These are phyloP conservation scores for Nasonia oneida DNA, from an alignment of 2,888 invertebrate genomes.

Conservation along the genomic window DNA sequence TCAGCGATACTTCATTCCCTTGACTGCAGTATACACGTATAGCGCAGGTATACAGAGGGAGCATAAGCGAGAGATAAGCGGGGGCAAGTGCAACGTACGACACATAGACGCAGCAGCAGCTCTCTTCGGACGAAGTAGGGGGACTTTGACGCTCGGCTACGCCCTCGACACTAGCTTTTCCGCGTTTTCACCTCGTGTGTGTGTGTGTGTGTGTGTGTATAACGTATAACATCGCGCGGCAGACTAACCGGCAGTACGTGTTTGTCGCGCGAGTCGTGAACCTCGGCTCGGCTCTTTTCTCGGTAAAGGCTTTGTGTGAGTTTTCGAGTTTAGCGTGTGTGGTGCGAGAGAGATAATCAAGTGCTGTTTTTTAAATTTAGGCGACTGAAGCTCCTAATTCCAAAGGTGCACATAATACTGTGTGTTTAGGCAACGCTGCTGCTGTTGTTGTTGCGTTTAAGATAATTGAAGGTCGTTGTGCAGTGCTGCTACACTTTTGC, in stretches of 20 bases:
- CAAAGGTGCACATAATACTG: not conserved
- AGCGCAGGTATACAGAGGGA: not conserved
- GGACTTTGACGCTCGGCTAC: slow-evolving; percentile 22
- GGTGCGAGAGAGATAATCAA: not conserved
- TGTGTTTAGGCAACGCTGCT: not conserved
- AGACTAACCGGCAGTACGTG: not conserved
- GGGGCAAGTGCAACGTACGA: slow-evolving; percentile 56
- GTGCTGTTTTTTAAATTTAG: not conserved
- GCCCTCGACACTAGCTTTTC: slow-evolving; percentile 45
- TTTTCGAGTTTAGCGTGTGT: no score
- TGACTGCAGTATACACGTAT: not conserved
- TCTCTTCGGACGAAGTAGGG: not conserved
- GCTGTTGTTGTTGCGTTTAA: not conserved
- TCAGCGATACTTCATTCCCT: not conserved
- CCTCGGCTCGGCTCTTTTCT: not conserved
- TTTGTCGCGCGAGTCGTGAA: slow-evolving; percentile 1
- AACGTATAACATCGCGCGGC: not conserved
- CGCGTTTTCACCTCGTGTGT: slow-evolving; percentile 30
- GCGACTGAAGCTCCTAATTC: not conserved
- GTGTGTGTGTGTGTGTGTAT: not conserved
- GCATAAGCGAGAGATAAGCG: not conserved
- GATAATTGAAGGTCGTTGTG: not conserved
- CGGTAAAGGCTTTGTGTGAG: not conserved
- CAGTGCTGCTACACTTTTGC: not conserved
- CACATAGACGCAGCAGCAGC: not conserved